phyloP scores from a whole-genome alignment of 2,797 vertebrate genomes.

The Rhinophrynus dorsalis region DNA sequence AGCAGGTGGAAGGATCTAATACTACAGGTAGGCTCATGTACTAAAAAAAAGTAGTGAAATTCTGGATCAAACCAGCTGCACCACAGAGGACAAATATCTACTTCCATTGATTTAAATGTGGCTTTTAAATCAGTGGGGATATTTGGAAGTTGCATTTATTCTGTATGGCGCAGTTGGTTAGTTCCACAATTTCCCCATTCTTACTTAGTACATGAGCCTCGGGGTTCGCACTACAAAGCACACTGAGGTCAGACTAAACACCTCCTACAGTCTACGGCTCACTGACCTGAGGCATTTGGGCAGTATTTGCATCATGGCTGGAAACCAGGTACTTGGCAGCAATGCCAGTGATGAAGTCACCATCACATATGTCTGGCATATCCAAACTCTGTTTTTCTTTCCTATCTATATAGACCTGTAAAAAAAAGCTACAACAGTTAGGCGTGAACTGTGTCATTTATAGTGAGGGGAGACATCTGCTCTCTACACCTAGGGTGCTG shows the following conservation, averaged over 20 bases:
- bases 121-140: too few species aligned
- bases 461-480: constrained; percentile 17
- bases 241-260: constrained; percentile 21
- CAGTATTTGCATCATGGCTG: constrained; percentile 55
- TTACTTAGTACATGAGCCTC: too few species aligned
- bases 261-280: constrained; percentile 56
- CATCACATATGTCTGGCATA: constrained; percentile 57
- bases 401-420: constrained; percentile 63
- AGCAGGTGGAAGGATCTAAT: neutral
- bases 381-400: constrained; percentile 60
- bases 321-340: constrained; percentile 59
- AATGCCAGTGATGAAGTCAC: constrained; percentile 63
- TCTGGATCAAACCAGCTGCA: too few species aligned
- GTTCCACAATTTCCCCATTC: too few species aligned
- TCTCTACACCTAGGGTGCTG: constrained; percentile 19
- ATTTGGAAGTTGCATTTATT: too few species aligned
- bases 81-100: too few species aligned
- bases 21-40: too few species aligned
- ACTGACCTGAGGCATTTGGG: constrained; percentile 62
- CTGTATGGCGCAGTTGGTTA: too few species aligned
- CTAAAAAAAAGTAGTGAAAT: too few species aligned
- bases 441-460: constrained; percentile 30
- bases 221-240: neutral
- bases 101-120: too few species aligned
- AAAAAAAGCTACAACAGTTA: constrained; percentile 64